Base-by-base conservation (phyloP, 2,888 invertebrate genomes). In the Drosophila flavopinicola region DNA sequence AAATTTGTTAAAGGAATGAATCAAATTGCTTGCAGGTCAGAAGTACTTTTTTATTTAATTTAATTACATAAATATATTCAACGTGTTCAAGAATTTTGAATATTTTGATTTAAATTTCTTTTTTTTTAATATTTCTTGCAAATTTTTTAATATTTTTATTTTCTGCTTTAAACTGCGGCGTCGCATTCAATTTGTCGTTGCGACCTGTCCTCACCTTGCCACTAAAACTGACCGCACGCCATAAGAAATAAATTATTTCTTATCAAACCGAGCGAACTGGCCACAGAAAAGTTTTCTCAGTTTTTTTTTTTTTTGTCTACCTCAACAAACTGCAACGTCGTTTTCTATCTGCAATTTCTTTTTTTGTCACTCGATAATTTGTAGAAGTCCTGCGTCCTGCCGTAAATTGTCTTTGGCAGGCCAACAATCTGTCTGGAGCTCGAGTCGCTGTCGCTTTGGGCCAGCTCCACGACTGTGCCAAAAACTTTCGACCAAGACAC, bases 341-440 rank as follows among this genome's bases (percentile, higher is more conserved):
- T 44, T 65, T 68, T 72, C 78, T 76, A 75, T 79, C 79, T 85
- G 72, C 76, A 75, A 75, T 65, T 78, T 61, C 63, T 37, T 56
- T 27, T 82, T 66, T 78, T 78, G 68, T 69, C 64, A 77, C 61
- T 73, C 84, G 86, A 84, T 84, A 86, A 84, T 83, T 83, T 83
- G 82, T 80, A 66, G 75, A 71, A 77, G 67, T 60, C 73, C 75
- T 74, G 76, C 74, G 72, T 63, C 65, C 61, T 60, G 66, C 73
- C 86, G 86, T 86, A 86, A 83, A 83, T 83, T 83, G 84, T 86
- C 82, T 86, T 86, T 83, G 82, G 84, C 84, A 83, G 82, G 35
- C 75, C 41, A 65, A 75, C 56, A 65, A 61, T 49, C 75, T 71
- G 66, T 38, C 45, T 52, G 53, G 42, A 42, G 54, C 61, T 58